A percentile compares a stretch with the other conserved stretches of the same genome.
Evolutionary conservation across 2,797 vertebrate species (phyloP).

Genomic region (Acropternis orthonyx): DNA sequence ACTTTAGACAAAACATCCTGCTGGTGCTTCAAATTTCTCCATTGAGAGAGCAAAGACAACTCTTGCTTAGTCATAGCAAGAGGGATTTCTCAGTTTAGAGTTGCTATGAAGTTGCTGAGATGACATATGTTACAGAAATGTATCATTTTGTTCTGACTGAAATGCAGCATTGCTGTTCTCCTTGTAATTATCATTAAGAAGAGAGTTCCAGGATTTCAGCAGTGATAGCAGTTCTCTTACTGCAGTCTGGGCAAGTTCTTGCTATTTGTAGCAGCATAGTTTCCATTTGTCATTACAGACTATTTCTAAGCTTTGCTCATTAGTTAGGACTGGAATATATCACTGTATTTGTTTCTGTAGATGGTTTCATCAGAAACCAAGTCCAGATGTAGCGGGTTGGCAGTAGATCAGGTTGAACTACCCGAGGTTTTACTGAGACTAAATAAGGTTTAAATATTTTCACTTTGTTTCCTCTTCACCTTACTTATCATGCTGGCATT

Average conservation of each 20-base stretch:
- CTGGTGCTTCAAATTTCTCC: neutral
- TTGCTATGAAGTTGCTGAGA: neutral
- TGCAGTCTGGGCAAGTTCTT: neutral
- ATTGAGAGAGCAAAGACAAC: neutral
- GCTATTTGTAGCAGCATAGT: conserved; percentile 28
- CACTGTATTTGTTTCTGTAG: conserved; percentile 48
- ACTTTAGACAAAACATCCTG: neutral
- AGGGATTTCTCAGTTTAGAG: neutral
- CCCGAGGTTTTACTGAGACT: conserved; percentile 44
- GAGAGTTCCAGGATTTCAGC: neutral
- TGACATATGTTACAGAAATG: neutral
- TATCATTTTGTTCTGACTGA: neutral
- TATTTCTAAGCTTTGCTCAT: conserved; percentile 45
- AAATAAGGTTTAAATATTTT: conserved; percentile 71
- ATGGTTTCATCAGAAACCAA: conserved; percentile 49
- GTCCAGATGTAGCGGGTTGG: conserved; percentile 34
- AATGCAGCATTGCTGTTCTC: neutral
- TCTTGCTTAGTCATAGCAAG: neutral
- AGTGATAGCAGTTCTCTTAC: neutral
- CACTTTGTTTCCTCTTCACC: conserved; percentile 49
- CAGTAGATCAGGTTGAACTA: conserved; percentile 35
- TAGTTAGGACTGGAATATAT: conserved; percentile 50
- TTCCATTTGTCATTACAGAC: conserved; percentile 44
- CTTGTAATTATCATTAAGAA: neutral
- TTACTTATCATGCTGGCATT: conserved; percentile 28